Conservation (phyloP, 1,140 invertebrate genomes). For the Heliconius eleuchia region DNA sequence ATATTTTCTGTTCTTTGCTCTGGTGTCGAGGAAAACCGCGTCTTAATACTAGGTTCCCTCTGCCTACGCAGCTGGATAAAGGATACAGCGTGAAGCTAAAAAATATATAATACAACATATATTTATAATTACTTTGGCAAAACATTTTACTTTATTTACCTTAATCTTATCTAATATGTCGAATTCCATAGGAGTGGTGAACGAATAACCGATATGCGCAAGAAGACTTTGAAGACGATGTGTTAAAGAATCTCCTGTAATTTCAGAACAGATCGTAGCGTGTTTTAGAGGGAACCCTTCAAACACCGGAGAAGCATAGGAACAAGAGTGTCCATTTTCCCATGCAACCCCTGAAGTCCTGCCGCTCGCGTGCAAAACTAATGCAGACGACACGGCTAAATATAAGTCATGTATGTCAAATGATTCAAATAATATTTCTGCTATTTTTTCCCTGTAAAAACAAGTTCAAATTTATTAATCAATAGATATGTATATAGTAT, state of each 20-base stretch:
- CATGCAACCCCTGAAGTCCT: constrained; percentile 62
- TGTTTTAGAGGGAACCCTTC: constrained; percentile 66
- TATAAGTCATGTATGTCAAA: constrained; percentile 55
- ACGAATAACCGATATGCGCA: constrained; percentile 54
- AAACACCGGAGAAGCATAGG: constrained; percentile 56
- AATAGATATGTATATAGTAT: too few species aligned
- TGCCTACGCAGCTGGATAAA: too few species aligned
- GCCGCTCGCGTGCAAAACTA: constrained; percentile 56
- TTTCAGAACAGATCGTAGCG: constrained; percentile 46
- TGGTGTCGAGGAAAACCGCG: too few species aligned
- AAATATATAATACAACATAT: too few species aligned
- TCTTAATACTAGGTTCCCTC: too few species aligned
- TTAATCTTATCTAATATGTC: constrained; percentile 85
- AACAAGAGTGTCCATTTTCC: constrained; percentile 57
- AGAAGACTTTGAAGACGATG: constrained; percentile 47
- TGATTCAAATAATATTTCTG: constrained; percentile 64
- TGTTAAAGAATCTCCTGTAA: constrained; percentile 55
- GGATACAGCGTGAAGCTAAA: too few species aligned
- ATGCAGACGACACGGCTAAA: constrained; percentile 49
- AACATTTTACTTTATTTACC: constrained; percentile 54
- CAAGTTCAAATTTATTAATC: background rate
- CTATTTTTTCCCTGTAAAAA: constrained; percentile 45
- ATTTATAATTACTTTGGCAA: too few species aligned
- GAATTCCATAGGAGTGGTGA: constrained; percentile 60
- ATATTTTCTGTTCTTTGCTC: too few species aligned